A percentile compares a stretch with the other conserved stretches of the same genome.
phyloP scores from a whole-genome alignment of 2,888 invertebrate species.

The Piscicola geometra region DNA sequence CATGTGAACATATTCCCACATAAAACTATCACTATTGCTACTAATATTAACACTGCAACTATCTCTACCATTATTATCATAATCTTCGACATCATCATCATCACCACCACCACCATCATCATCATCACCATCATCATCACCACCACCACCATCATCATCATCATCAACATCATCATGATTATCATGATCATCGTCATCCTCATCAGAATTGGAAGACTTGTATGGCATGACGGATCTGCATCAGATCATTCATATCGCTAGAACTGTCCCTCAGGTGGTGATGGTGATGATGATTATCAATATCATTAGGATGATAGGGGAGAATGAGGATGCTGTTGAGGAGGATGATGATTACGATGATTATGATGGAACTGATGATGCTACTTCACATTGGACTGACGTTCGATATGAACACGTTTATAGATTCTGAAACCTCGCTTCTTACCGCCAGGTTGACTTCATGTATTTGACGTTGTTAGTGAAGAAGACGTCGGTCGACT shows the following conservation, averaged over 20 bases:
- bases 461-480: constrained; percentile 66
- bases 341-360: no score
- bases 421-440: no score
- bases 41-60: background rate
- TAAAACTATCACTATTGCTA: background rate
- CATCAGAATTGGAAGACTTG: constrained; percentile 38
- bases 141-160: background rate
- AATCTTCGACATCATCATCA: background rate
- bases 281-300: no score
- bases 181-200: background rate
- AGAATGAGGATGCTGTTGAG: no score
- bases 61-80: background rate
- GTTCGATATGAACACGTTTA: no score
- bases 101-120: background rate
- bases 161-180: background rate
- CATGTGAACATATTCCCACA: background rate
- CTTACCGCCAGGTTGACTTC: constrained; percentile 58
- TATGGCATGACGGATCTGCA: constrained; percentile 50
- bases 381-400: no score
- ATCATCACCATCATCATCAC: background rate
- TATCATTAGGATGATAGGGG: no score
- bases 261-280: constrained; percentile 40
- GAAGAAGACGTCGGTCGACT: constrained; percentile 54
- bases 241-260: constrained; percentile 49
- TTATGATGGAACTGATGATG: no score